phyloP scores from a whole-genome alignment of 2,113 vertebrate species.

The Okapia johnstoni region DNA sequence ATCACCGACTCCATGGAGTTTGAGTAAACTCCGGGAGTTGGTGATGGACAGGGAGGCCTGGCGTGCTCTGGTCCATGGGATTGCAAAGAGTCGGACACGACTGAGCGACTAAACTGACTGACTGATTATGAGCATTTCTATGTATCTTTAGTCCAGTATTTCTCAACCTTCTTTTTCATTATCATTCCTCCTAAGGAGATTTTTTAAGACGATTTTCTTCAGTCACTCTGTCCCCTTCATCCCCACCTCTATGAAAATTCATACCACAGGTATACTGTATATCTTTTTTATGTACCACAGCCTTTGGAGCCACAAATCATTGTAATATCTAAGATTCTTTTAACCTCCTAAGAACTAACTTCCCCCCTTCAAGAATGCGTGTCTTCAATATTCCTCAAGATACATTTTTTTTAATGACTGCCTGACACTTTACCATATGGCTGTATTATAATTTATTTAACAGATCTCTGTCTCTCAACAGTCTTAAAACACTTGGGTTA shows the following conservation, averaged over 20 bases:
- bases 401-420: not conserved
- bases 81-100: not conserved
- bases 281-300: not conserved
- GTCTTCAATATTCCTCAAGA: not conserved
- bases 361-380: not conserved
- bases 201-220: not conserved
- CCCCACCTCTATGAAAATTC: not conserved
- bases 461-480: not conserved
- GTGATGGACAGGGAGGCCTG: not conserved
- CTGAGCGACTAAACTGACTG: not conserved
- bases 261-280: rapidly evolving
- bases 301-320: not conserved
- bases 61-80: not conserved
- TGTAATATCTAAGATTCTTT: not conserved
- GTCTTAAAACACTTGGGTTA: not conserved
- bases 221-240: not conserved
- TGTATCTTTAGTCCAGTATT: not conserved
- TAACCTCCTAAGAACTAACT: not conserved
- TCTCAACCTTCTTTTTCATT: not conserved
- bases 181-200: not conserved
- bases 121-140: not conserved
- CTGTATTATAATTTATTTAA: not conserved
- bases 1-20: not conserved
- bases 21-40: not conserved
- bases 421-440: not conserved